Conservation (phyloP, 2,797 vertebrate genomes). For the Taenioides sp. region DNA sequence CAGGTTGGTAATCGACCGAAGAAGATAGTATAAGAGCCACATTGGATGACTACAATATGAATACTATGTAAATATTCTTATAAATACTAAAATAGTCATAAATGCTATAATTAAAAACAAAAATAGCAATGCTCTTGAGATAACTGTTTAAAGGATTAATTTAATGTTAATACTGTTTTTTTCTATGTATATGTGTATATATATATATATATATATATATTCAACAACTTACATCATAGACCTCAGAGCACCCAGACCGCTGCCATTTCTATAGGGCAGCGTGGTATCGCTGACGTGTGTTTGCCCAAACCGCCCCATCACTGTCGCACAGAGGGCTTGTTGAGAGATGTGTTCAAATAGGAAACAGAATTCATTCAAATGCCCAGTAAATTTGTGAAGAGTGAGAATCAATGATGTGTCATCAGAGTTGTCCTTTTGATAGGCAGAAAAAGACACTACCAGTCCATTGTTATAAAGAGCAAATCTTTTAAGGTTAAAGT, state of each 20-base stretch:
- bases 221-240: constrained; percentile 89
- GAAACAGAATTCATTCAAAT: constrained; percentile 83
- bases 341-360: constrained; percentile 82
- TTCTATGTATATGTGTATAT: no score
- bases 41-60: background rate
- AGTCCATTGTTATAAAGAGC: no score
- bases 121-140: background rate
- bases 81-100: background rate
- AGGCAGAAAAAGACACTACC: no score
- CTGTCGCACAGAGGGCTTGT: constrained; percentile 85
- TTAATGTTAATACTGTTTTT: background rate
- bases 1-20: constrained; percentile 74
- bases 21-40: constrained; percentile 29
- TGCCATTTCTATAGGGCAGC: constrained; percentile 89
- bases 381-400: background rate
- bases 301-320: constrained; percentile 87
- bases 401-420: background rate
- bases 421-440: no score
- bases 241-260: constrained; percentile 69
- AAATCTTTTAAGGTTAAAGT: constrained; percentile 45
- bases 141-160: no score
- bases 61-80: constrained; percentile 76
- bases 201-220: background rate
- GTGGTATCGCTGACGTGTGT: constrained; percentile 81
- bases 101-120: background rate